Conservation (phyloP, 1,140 invertebrate species). For the Marisa cornuarietis region DNA sequence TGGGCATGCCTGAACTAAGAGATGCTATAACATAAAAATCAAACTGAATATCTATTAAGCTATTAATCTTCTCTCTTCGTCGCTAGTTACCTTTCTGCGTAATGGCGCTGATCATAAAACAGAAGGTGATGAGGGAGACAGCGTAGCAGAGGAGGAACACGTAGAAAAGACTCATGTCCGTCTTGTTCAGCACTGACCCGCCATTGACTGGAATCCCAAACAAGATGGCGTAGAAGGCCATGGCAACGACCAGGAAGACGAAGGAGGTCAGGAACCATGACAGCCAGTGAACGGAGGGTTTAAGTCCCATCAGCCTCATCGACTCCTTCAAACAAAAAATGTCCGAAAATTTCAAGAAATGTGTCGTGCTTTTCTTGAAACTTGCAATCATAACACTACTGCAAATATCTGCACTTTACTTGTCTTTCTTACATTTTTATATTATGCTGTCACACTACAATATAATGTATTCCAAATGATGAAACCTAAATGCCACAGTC, state of each 20-base stretch:
- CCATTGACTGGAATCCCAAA: slow-evolving; percentile 25
- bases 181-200: slow-evolving; percentile 65
- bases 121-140: slow-evolving; percentile 69
- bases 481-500: too few relatives aligned
- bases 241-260: slow-evolving; percentile 73
- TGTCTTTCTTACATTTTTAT: too few relatives aligned
- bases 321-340: slow-evolving; percentile 72
- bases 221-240: slow-evolving; percentile 64
- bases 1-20: too few relatives aligned
- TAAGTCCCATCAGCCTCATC: slow-evolving; percentile 90
- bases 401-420: too few relatives aligned
- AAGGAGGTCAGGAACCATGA: slow-evolving; percentile 85
- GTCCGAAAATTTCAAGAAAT: not conserved
- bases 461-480: too few relatives aligned
- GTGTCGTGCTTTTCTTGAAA: too few relatives aligned
- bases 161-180: slow-evolving; percentile 67
- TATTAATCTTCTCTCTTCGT: too few relatives aligned
- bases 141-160: slow-evolving; percentile 70
- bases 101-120: slow-evolving; percentile 70
- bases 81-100: slow-evolving; percentile 57
- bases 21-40: too few relatives aligned
- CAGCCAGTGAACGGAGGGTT: slow-evolving; percentile 82
- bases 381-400: too few relatives aligned
- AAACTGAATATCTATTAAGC: too few relatives aligned
- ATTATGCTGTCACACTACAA: too few relatives aligned